Conservation (phyloP, 2,113 vertebrate species). For the Kryptolebias marmoratus region DNA sequence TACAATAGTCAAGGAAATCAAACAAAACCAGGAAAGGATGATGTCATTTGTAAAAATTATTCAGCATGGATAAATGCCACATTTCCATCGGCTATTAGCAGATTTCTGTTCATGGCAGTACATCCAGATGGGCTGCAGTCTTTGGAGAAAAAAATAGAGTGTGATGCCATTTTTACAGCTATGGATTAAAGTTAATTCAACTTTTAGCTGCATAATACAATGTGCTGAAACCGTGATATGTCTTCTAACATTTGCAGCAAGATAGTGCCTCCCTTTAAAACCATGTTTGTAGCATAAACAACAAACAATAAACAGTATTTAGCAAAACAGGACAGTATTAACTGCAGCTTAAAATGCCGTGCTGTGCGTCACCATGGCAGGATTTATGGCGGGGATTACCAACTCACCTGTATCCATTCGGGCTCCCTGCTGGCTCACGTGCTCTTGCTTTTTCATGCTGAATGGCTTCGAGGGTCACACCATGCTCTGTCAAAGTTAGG, state of each 20-base stretch:
- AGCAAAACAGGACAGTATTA: neutral
- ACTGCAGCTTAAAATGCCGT: conserved; percentile 24
- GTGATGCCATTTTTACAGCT: conserved; percentile 2
- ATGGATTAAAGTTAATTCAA: neutral
- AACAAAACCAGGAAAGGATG: conserved; percentile 63
- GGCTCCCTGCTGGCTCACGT: conserved; percentile 34
- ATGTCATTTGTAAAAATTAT: conserved; percentile 38
- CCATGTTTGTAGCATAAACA: neutral
- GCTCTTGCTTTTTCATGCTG: conserved; percentile 5
- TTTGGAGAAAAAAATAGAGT: neutral
- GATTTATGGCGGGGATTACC: conserved; percentile 53
- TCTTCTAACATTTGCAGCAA: neutral
- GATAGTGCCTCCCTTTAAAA: neutral
- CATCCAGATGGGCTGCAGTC: conserved; percentile 12
- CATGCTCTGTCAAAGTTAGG: neutral
- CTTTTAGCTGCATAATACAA: conserved; percentile 3
- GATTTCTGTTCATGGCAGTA: conserved; percentile 5
- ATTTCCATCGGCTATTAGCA: conserved; percentile 23
- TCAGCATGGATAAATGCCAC: conserved; percentile 16
- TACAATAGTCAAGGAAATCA: conserved; percentile 39
- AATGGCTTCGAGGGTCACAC: neutral
- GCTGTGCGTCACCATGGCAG: conserved; percentile 51
- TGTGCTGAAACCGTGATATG: neutral
- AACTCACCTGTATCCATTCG: conserved; percentile 52
- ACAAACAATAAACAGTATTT: neutral